A percentile compares a stretch with the other conserved stretches of the same genome.
These are phyloP conservation scores for Epiblema foenella DNA, from an alignment of 2,888 invertebrate genomes.

Conservation along the genomic window DNA sequence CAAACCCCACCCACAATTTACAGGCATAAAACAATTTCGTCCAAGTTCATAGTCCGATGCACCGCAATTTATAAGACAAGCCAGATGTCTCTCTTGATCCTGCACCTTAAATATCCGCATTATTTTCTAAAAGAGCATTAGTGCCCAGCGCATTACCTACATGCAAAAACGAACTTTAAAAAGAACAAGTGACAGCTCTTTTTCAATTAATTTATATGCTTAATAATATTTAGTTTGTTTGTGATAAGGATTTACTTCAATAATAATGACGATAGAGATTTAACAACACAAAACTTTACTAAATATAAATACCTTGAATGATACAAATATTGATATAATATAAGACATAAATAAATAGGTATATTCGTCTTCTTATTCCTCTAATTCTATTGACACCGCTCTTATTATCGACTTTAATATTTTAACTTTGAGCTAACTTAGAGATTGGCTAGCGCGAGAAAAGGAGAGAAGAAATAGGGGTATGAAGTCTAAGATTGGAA, in stretches of 20 bases:
- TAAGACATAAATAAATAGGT: no score
- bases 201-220: background rate
- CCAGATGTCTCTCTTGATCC: conserved; percentile 76
- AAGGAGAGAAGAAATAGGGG: conserved; percentile 15
- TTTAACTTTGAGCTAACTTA: no score
- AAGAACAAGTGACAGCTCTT: background rate
- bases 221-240: background rate
- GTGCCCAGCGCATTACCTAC: background rate
- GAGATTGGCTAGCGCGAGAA: conserved; percentile 5
- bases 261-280: conserved; percentile 12
- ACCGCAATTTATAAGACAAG: conserved; percentile 74
- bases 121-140: conserved; percentile 9
- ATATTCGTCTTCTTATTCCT: no score
- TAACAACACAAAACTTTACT: no score
- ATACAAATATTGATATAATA: no score
- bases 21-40: conserved; percentile 80
- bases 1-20: conserved; percentile 80
- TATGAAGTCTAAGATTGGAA: conserved; percentile 5
- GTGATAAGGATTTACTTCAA: conserved; percentile 23
- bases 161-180: conserved; percentile 14
- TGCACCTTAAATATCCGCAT: conserved; percentile 48
- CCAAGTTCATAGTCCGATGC: conserved; percentile 71
- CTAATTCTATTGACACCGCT: no score
- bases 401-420: no score
- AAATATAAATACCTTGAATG: no score